Conservation (phyloP, 2,888 invertebrate species). For the Calephelis perditalis region DNA sequence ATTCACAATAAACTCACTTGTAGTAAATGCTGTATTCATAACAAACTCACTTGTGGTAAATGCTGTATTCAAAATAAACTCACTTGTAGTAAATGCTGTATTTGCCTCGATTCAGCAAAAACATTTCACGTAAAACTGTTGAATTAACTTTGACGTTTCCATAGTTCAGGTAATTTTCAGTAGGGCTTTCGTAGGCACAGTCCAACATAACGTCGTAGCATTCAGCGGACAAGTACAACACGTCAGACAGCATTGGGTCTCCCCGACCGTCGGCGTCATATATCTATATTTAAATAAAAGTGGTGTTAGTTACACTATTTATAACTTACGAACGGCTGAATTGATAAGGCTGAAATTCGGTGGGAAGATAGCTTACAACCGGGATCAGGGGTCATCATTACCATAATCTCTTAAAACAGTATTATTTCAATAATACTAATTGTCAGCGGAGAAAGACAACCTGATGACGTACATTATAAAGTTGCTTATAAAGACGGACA, state of each 20-base stretch:
- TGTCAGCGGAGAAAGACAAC: too few species aligned
- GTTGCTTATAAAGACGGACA: too few species aligned
- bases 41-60: constrained; percentile 30
- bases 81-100: constrained; percentile 76
- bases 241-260: constrained; percentile 61
- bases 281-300: constrained; percentile 41
- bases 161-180: constrained; percentile 67
- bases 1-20: constrained; percentile 30
- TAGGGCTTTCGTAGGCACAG: constrained; percentile 62
- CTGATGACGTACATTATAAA: too few species aligned
- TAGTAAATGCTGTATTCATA: too few species aligned
- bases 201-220: constrained; percentile 79
- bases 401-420: too few species aligned
- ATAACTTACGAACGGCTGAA: too few species aligned
- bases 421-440: too few species aligned
- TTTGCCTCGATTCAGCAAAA: constrained; percentile 76
- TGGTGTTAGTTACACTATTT: too few species aligned
- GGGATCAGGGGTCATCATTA: too few species aligned
- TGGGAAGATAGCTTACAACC: too few species aligned
- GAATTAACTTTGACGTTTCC: constrained; percentile 78
- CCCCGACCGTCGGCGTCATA: constrained; percentile 63
- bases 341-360: too few species aligned
- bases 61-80: constrained; percentile 30
- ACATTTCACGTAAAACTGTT: constrained; percentile 59
- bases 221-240: constrained; percentile 71